A percentile compares a stretch with the other conserved stretches of the same genome.
Conservation (phyloP, 2,888 invertebrate species). For the Hemistola chrysoprasaria region DNA sequence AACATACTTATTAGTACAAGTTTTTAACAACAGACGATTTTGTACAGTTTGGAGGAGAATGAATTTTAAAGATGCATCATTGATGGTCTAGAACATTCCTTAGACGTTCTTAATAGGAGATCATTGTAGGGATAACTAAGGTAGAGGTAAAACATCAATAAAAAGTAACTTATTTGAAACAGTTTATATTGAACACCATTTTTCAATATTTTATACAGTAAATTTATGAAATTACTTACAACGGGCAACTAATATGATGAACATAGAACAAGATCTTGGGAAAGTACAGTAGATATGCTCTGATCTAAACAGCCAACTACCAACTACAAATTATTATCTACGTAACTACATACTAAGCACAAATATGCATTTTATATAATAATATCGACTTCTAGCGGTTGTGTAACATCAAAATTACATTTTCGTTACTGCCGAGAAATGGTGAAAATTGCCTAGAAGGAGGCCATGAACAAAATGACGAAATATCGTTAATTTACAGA, state of each 20-base stretch:
- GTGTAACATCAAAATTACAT: slow-evolving; percentile 31
- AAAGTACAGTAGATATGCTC: slow-evolving; percentile 11
- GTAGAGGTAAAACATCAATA: slow-evolving; percentile 20
- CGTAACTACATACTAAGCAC: slow-evolving; percentile 5
- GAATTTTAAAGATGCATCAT: slow-evolving; percentile 25
- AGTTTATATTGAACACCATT: slow-evolving; percentile 14
- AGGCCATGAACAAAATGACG: slow-evolving; percentile 68
- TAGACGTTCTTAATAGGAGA: slow-evolving; percentile 22
- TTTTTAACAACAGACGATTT: no score
- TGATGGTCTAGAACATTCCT: slow-evolving; percentile 63
- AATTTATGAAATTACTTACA: slow-evolving; percentile 4
- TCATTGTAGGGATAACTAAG: slow-evolving; percentile 10
- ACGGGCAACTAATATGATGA: slow-evolving; percentile 4
- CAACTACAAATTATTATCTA: slow-evolving; percentile 1
- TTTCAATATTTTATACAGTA: slow-evolving; percentile 1
- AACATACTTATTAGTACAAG: no score
- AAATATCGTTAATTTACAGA: slow-evolving; percentile 52
- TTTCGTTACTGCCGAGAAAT: slow-evolving; percentile 46
- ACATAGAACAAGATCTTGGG: slow-evolving; percentile 10
- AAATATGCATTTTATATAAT: slow-evolving; percentile 3
- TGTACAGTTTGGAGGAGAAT: not conserved
- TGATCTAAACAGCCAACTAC: slow-evolving; percentile 10
- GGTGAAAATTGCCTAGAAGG: slow-evolving; percentile 63
- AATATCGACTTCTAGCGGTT: slow-evolving; percentile 15
- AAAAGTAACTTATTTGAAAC: slow-evolving; percentile 12